phyloP scores from a whole-genome alignment of 2,113 vertebrate species.

The Struthio camelus region DNA sequence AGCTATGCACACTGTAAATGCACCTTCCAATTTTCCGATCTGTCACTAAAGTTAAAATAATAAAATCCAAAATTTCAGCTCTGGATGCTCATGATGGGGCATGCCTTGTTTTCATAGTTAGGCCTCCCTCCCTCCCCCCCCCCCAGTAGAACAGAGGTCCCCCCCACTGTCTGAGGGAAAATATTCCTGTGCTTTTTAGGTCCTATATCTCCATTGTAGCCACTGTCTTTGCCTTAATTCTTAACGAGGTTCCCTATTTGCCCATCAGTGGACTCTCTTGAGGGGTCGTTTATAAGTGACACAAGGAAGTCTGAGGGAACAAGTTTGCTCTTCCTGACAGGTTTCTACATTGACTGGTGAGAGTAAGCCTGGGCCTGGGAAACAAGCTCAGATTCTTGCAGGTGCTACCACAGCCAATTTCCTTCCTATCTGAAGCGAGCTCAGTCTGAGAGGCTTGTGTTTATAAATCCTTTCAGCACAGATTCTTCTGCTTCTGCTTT shows the following conservation, averaged over 20 bases:
- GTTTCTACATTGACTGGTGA: not conserved
- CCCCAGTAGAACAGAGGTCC: not conserved
- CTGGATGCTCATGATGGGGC: not conserved
- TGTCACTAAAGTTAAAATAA: not conserved
- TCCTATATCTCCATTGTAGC: not conserved
- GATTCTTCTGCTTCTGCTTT: not conserved
- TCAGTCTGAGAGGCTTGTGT: not conserved
- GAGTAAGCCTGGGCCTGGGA: not conserved
- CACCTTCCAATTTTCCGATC: not conserved
- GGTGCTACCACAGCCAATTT: not conserved
- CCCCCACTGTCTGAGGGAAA: fast-evolving
- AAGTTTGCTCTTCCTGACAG: not conserved
- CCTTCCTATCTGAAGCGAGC: fast-evolving
- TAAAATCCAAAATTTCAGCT: not conserved
- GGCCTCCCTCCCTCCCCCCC: not conserved
- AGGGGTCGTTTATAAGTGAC: not conserved
- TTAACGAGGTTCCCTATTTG: not conserved
- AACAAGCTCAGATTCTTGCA: not conserved
- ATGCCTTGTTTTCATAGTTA: fast-evolving
- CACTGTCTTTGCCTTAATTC: not conserved
- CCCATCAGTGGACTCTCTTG: not conserved
- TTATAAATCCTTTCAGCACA: not conserved
- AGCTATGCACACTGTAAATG: not conserved
- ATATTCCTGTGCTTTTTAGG: not conserved
- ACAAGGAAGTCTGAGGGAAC: not conserved